phyloP scores from a whole-genome alignment of 2,888 invertebrate species.

The Patella pellucida region DNA sequence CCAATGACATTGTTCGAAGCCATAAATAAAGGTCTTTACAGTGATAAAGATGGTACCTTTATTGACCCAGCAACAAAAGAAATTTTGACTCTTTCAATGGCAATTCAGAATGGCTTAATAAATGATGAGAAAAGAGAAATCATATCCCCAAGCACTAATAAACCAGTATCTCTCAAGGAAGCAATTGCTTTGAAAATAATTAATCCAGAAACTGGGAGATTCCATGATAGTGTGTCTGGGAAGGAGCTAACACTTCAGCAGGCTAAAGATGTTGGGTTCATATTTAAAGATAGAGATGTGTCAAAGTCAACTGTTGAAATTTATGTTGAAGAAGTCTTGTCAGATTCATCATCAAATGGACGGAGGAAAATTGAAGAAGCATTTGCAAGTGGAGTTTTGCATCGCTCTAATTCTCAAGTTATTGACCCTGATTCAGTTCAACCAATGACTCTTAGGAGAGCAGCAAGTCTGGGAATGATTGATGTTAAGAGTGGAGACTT shows the following conservation, averaged over 20 bases:
- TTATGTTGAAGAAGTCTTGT: constrained; percentile 57
- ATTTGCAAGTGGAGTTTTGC: constrained; percentile 57
- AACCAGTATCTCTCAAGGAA: constrained; percentile 85
- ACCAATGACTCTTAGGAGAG: constrained; percentile 57
- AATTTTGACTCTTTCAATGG: constrained; percentile 84
- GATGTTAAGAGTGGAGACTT: constrained; percentile 62
- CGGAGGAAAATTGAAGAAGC: constrained; percentile 57
- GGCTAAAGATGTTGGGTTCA: constrained; percentile 39
- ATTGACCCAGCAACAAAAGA: constrained; percentile 87
- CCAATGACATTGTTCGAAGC: constrained; percentile 52
- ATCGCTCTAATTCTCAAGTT: constrained; percentile 60
- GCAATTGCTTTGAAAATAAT: constrained; percentile 76
- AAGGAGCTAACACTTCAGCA: constrained; percentile 76
- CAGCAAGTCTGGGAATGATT: constrained; percentile 74
- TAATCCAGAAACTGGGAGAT: constrained; percentile 68
- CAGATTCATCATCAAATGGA: constrained; percentile 47
- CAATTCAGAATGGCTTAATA: constrained; percentile 82
- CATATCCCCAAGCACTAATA: constrained; percentile 36
- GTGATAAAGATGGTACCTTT: constrained; percentile 78
- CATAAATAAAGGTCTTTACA: constrained; percentile 62
- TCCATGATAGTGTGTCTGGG: constrained; percentile 75
- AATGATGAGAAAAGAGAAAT: constrained; percentile 36
- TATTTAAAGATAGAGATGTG: constrained; percentile 34
- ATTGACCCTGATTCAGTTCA: constrained; percentile 63
- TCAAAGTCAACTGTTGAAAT: constrained; percentile 56